phyloP scores from a whole-genome alignment of 2,888 invertebrate species.

The Rhagonycha fulva region DNA sequence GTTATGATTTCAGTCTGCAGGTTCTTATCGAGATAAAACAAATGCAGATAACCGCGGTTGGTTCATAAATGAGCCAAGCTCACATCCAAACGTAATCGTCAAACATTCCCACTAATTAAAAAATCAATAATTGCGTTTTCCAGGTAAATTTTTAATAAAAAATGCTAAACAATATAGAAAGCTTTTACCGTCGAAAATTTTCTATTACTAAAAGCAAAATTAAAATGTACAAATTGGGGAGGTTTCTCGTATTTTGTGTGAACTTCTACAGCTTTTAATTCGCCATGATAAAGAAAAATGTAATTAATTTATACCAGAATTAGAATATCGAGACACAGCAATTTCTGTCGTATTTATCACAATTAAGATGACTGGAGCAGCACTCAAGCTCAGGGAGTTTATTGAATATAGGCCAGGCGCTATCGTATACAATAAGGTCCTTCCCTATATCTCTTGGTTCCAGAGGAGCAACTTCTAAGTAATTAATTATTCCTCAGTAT shows the following conservation, averaged over 20 bases:
- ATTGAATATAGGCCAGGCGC: neutral
- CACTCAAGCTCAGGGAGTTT: neutral
- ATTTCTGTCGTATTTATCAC: neutral
- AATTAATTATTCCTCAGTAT: neutral
- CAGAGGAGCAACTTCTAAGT: neutral
- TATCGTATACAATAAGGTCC: neutral
- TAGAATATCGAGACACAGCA: neutral
- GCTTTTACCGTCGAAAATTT: neutral
- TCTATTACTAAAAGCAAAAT: neutral
- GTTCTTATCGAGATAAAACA: neutral
- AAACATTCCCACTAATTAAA: neutral
- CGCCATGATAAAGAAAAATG: neutral
- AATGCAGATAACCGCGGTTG: neutral
- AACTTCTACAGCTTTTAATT: neutral
- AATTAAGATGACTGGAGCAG: neutral
- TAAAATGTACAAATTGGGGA: neutral
- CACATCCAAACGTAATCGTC: neutral
- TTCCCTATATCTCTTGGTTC: neutral
- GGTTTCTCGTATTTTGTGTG: neutral
- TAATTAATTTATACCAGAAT: neutral
- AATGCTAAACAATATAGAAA: neutral
- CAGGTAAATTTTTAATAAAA: neutral
- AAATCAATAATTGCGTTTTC: neutral
- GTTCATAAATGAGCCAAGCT: neutral
- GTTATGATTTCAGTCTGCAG: neutral